Base-by-base conservation (phyloP, 2,113 vertebrate species). In the Vulpes ferrilata region DNA sequence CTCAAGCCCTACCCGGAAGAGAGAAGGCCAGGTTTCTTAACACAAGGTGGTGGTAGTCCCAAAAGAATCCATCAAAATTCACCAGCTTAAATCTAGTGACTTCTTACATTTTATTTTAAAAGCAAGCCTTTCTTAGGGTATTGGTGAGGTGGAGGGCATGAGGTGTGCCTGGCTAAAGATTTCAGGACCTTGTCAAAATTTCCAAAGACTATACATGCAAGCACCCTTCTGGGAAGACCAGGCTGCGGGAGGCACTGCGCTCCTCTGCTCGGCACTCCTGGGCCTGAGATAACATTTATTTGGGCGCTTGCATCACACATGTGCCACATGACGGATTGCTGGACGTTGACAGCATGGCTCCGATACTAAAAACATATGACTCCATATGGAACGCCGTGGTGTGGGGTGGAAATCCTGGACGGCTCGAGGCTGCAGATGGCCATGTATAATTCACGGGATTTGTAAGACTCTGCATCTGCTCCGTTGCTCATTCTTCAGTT, bases 351-450 rank as follows among this genome's bases (percentile, higher is more conserved):
- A 82, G 95, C 92, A 92, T 94, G 97, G 97, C 87, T 97, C 85
- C 43, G 93, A 73, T 89, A 71, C 96, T 85, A 95, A 95, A 96
- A 96, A 95, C 98, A 97, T 98, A 97, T 97, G 96, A 98, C 93
- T 96, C 94, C 98, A 98, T 98, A 97, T 97, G 98, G 96, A 96
- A 65, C 84, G 86, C 87, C 48, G 95, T n/a, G 87, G 95, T 57
- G 92, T 73, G 65, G 90, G 96, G 91, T 81, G 95, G 92, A 65
- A 90, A 95, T 96, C 95, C 95, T 97, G 97, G 97, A 91, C 92
- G 88, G 93, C 93, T 64, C 76, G 38, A n/a, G 97, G 97, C 95
- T 98, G 98, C 98, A 98, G 98, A 97, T 98, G 99, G 98, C 89
- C 92, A 97, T 96, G 97, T 87, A 97, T 93, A 98, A 73, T 98